phyloP scores from a whole-genome alignment of 2,113 vertebrate species.

The Ptilonorhynchus violaceus region DNA sequence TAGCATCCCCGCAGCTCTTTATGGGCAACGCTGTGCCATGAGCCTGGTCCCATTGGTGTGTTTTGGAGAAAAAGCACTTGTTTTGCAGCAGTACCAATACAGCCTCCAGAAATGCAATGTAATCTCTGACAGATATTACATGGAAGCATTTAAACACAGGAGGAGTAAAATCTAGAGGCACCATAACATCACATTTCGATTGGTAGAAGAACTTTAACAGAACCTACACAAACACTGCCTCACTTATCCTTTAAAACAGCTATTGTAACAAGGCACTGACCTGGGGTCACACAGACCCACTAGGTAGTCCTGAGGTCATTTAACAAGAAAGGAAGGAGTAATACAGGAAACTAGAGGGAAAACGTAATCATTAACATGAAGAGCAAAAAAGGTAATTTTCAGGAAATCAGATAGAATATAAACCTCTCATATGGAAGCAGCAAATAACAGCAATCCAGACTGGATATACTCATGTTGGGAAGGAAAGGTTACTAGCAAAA shows the following conservation, averaged over 20 bases:
- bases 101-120: accelerated
- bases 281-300: neutral
- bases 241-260: neutral
- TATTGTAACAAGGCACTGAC: neutral
- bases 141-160: neutral
- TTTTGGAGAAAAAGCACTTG: neutral
- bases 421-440: neutral
- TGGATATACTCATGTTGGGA: neutral
- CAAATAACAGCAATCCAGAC: neutral
- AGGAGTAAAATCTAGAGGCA: neutral
- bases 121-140: neutral
- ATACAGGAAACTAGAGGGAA: neutral
- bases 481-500: neutral
- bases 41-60: accelerated
- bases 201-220: neutral
- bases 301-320: neutral
- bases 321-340: neutral
- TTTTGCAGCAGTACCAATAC: neutral
- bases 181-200: neutral
- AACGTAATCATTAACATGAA: neutral
- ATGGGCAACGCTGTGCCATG: neutral
- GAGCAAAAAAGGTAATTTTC: neutral
- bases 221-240: neutral
- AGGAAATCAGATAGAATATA: neutral
- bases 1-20: neutral